Percentiles rank a stretch among this genome's conserved stretches.
These are phyloP conservation scores for Anthopleura xanthogrammica DNA, from an alignment of 92 coral and sea anemone species.

Conservation along the genomic window DNA sequence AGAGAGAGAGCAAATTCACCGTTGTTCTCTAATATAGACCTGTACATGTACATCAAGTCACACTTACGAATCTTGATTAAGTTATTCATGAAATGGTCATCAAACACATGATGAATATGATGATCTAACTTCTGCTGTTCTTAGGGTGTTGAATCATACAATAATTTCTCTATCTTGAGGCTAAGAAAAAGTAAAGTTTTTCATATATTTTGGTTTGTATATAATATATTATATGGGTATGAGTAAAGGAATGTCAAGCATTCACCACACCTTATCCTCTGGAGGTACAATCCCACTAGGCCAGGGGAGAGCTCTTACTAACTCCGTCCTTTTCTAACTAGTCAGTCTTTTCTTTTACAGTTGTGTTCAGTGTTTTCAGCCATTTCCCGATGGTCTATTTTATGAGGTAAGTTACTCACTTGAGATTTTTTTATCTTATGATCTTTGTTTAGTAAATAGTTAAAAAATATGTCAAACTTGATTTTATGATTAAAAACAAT, in stretches of 20 bases:
- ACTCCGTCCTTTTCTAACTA: background rate
- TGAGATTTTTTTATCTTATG: too few species aligned
- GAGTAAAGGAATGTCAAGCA: slow-evolving; percentile 19
- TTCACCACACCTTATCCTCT: slow-evolving; percentile 29
- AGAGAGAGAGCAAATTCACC: too few species aligned
- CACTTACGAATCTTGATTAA: background rate
- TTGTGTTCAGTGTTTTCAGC: slow-evolving; percentile 96
- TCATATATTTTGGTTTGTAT: slow-evolving; percentile 1
- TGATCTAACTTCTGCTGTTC: background rate
- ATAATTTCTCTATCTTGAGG: background rate
- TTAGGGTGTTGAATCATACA: background rate
- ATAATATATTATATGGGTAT: background rate
- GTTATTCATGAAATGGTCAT: background rate
- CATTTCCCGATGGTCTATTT: slow-evolving; percentile 94
- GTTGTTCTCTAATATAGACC: too few species aligned
- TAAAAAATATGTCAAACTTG: too few species aligned
- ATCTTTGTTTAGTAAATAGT: background rate
- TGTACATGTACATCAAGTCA: too few species aligned
- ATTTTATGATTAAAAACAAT: too few species aligned
- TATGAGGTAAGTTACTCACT: slow-evolving; percentile 68
- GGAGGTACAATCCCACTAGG: background rate
- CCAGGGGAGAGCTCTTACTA: background rate
- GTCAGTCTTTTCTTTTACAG: slow-evolving; percentile 39
- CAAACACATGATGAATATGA: background rate
- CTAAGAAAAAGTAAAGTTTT: background rate